Evolutionary conservation across 2,797 vertebrate genomes (phyloP), one percentile per base, ranked within the genome.

Genomic region (Sebastes trivittatus): DNA sequence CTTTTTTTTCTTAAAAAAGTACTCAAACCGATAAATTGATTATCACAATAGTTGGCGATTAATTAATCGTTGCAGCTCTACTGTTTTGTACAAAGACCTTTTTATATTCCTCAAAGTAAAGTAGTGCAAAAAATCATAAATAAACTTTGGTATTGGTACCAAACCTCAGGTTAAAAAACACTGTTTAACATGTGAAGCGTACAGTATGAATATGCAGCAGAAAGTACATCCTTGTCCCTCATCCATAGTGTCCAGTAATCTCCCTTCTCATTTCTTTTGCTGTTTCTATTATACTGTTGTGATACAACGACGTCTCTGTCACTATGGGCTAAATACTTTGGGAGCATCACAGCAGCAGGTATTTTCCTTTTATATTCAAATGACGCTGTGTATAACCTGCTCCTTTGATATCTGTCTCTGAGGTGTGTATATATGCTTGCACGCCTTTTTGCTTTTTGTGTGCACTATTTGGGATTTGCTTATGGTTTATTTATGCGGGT

Each of bases 351-450:
- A 88, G 68, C 70, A 80, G 61, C 69, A 86, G 78, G 76, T 87
- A 88, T 86, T 91, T 85, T 67, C 81, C 85, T 93, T 93, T 93
- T 89, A 87, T 88, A 90, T 93, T 93, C 85, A 92, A 93, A 93
- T 93, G 74, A 76, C 30, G 58, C 62, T 64, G 76, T 76, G 76
- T 78, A 80, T 85, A 88, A 89, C 85, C 76, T 60, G 75, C 73
- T 92, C 80, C 91, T 91, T 82, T 93, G 85, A 92, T 86, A 89
- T 82, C 72, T 25, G 74, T 78, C 80, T 86, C 78, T 42, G 77
- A 83, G 83, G 73, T 81, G 67, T 77, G 55, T 70, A 54, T 87
- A 42, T 72, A 67, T 67, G 76, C 63, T 68, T n/a, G 77, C 32
- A 73, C 62, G 75, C 67, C 56, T 81, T 84, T 65, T 83, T 80